A percentile compares a stretch with the other conserved stretches of the same genome.
Evolutionary conservation across 2,113 vertebrate genomes (phyloP).

Genomic region (Pluvialis apricaria): DNA sequence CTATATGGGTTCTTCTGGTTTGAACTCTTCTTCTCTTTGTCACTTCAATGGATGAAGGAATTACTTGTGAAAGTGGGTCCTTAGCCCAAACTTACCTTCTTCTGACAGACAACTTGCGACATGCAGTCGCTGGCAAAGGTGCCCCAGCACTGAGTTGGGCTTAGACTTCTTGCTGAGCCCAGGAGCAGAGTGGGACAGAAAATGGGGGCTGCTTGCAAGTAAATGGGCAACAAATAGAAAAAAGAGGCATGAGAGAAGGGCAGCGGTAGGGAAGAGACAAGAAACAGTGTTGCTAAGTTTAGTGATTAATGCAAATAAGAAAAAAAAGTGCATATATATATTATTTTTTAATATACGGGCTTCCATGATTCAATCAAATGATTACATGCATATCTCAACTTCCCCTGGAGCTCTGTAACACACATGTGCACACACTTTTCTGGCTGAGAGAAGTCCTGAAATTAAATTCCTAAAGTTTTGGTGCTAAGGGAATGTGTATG

Average conservation of each 20-base stretch:
- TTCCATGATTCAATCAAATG: neutral
- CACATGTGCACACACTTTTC: neutral
- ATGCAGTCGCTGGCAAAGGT: neutral
- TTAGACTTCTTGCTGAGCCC: neutral
- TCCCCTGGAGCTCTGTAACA: neutral
- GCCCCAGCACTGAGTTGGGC: neutral
- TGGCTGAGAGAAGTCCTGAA: neutral
- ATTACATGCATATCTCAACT: neutral
- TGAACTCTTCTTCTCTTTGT: neutral
- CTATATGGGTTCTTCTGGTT: neutral
- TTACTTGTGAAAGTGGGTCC: neutral
- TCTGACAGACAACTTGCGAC: neutral
- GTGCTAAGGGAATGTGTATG: neutral
- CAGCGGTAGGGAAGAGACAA: neutral
- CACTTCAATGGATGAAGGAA: neutral
- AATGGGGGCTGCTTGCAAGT: neutral
- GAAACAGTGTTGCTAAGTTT: neutral
- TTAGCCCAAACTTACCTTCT: neutral
- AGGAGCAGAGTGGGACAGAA: neutral
- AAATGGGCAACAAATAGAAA: neutral
- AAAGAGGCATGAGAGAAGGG: neutral
- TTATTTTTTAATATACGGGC: neutral
- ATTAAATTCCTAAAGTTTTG: neutral
- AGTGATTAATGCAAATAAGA: neutral
- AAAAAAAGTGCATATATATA: neutral